Percentiles rank a stretch among this genome's conserved stretches.
Conservation (phyloP, 2,888 invertebrate species). For the Synergus laeviventris region DNA sequence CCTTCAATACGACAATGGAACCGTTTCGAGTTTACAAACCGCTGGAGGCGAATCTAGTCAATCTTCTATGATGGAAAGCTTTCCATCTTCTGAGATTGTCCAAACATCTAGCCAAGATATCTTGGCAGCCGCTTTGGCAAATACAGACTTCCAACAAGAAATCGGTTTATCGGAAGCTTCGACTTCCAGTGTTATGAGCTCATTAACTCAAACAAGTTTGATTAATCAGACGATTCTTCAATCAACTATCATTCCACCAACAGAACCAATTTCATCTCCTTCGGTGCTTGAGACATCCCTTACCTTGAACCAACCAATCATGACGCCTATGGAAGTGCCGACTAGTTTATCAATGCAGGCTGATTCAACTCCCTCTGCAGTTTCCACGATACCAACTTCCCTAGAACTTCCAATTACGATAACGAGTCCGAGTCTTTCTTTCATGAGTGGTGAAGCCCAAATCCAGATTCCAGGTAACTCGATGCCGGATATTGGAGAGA, state of each 20-base stretch:
- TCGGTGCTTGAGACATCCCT: constrained; percentile 87
- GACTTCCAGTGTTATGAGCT: constrained; percentile 75
- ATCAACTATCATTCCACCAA: constrained; percentile 78
- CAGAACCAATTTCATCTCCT: constrained; percentile 78
- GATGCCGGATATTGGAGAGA: constrained; percentile 71
- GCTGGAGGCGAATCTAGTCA: constrained; percentile 76
- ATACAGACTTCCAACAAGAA: constrained; percentile 84
- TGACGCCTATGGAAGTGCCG: constrained; percentile 88
- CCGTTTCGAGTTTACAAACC: constrained; percentile 60
- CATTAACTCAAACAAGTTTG: constrained; percentile 79
- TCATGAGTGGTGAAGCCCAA: constrained; percentile 62
- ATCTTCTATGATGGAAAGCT: constrained; percentile 60
- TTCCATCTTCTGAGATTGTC: constrained; percentile 61
- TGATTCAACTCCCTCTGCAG: constrained; percentile 69
- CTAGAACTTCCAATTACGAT: constrained; percentile 87
- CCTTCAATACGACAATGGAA: constrained; percentile 77
- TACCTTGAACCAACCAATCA: constrained; percentile 86
- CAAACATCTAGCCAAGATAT: constrained; percentile 81
- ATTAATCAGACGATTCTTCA: constrained; percentile 79
- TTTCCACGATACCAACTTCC: constrained; percentile 82
- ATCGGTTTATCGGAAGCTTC: constrained; percentile 68
- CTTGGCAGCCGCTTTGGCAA: constrained; percentile 85
- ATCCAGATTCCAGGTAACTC: constrained; percentile 67
- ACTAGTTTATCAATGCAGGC: constrained; percentile 76
- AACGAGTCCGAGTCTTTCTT: constrained; percentile 83